Conservation (phyloP, 2,113 vertebrate genomes). For the Hemicordylus capensis region DNA sequence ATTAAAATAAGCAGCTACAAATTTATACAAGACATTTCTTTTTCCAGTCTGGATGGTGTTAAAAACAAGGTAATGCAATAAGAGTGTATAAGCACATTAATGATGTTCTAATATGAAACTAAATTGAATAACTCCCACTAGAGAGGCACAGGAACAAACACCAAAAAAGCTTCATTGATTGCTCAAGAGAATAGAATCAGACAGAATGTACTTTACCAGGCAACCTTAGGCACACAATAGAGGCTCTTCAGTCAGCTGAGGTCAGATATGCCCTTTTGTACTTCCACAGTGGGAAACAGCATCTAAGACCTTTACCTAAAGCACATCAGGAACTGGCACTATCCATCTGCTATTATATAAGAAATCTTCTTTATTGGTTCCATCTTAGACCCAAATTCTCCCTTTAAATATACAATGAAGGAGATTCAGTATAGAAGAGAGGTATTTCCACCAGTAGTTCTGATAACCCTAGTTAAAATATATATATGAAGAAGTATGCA, state of each 20-base stretch:
- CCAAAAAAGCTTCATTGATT: not conserved
- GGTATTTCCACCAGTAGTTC: not conserved
- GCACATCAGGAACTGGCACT: not conserved
- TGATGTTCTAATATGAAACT: not conserved
- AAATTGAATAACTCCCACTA: not conserved
- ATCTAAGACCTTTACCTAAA: not conserved
- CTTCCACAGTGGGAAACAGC: not conserved
- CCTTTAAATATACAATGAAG: not conserved
- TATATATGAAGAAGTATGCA: not conserved
- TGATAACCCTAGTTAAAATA: not conserved
- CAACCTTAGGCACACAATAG: not conserved
- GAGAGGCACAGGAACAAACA: not conserved
- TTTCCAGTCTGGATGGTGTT: not conserved
- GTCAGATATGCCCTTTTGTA: not conserved
- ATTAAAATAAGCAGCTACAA: conserved; percentile 31
- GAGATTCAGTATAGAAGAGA: fast-evolving
- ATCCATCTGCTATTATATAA: not conserved
- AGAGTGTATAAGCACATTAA: conserved; percentile 6
- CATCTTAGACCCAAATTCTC: not conserved
- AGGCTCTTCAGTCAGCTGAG: not conserved
- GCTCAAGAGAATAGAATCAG: not conserved
- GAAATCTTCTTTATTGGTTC: not conserved
- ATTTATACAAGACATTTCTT: conserved; percentile 10
- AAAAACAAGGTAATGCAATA: not conserved
- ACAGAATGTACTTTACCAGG: not conserved